phyloP scores from a whole-genome alignment of 2,113 vertebrate species.

The Phalacrocorax pelagicus region DNA sequence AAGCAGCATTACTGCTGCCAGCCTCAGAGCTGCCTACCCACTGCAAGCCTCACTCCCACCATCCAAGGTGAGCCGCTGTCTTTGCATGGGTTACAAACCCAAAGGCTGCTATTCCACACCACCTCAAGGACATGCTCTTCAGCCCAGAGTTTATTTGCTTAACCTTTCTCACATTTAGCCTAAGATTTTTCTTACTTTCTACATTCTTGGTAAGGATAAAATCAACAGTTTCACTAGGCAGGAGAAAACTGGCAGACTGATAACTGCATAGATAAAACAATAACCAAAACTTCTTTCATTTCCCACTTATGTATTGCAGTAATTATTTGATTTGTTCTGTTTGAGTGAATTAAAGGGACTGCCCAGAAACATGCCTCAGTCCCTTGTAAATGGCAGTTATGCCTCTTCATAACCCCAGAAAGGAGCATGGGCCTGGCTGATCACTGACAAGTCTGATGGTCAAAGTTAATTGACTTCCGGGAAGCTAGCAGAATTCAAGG shows the following conservation, averaged over 20 bases:
- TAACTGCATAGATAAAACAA: background rate
- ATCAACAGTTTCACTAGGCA: background rate
- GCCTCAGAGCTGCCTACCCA: background rate
- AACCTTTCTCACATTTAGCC: background rate
- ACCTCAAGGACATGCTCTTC: background rate
- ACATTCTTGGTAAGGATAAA: background rate
- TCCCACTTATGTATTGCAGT: background rate
- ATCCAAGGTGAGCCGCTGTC: rapidly evolving
- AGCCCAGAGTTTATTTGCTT: background rate
- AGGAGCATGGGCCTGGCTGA: background rate
- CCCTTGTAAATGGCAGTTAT: background rate
- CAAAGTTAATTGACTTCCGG: background rate
- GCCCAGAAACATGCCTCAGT: background rate
- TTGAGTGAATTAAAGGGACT: background rate
- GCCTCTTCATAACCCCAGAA: background rate
- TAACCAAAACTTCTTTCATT: background rate
- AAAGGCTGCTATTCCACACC: background rate
- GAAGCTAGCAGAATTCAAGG: background rate
- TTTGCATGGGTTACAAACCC: background rate
- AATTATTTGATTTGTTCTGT: background rate
- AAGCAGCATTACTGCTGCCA: background rate
- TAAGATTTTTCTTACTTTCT: background rate
- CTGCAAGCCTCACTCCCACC: background rate
- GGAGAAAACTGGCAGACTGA: background rate
- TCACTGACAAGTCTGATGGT: background rate